Evolutionary conservation across 92 coral and sea anemone genomes (phyloP), one percentile per base, ranked within the genome.

Genomic region (Metridium senile): DNA sequence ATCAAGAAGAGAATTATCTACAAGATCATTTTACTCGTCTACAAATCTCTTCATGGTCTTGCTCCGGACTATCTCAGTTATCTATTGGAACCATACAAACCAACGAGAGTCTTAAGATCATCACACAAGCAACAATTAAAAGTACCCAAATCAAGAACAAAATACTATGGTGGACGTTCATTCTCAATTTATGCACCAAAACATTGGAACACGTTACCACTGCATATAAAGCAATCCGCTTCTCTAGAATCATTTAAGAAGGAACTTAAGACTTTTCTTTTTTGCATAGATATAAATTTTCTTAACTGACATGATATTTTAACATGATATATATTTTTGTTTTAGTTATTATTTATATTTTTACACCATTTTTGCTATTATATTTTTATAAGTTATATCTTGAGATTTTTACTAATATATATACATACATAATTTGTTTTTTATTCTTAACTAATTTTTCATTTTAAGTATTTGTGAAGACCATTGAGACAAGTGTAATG

Each of bases 1-100:
- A 67, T 74, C 52, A 58, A 57, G 46, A 53, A 74, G 16, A 43
- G 79, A 1, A 74, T 74, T 2, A 31, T 53, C 47, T 72, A 23
- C 62, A 72, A 72, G 27, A 28, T 72, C 0, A 26, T 72, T 4
- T 58, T 45, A 20, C 62, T 72, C 20, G 46, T 66, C 7, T 72
- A 39, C n/a, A 72, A 72, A 47, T 17, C 29, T 17, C 27, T 72
- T 13, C 25, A 72, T 49, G 62, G 77, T 47, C 66, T 39, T 13
- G 77, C 58, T 1, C 77, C 52, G 10, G 30, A 31, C 2, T 69
- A 69, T n/a, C 20, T 69, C 3, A 28, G n/a, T 35, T 22, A 35
- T 11, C 34, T 72, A 6, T 26, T 72, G 20, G 8, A 30, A 39
- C 22, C 66, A 7, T 39, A 39, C 34, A 72, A 72, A 18, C 77